Conservation (phyloP, 2,113 vertebrate species). For the Rhea americana region DNA sequence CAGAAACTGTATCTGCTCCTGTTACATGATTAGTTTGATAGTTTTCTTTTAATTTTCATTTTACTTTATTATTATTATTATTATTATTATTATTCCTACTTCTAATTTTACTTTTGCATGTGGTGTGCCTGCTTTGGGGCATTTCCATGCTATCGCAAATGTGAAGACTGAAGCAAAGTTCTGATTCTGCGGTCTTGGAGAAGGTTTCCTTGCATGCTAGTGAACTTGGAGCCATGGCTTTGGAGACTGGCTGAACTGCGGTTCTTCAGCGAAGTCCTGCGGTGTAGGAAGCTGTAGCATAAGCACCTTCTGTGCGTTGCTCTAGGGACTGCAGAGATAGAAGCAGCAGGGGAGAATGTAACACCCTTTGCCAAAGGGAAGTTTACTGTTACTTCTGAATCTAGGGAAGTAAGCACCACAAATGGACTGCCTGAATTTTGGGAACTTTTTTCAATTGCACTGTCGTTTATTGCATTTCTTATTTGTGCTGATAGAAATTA, state of each 20-base stretch:
- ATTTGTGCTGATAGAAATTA: conserved; percentile 16
- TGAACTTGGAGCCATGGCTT: background rate
- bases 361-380: background rate
- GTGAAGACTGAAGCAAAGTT: background rate
- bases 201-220: background rate
- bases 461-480: background rate
- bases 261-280: background rate
- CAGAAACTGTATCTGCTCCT: background rate
- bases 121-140: background rate
- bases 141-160: background rate
- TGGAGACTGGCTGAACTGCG: background rate
- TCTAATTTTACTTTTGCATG: background rate
- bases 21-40: background rate
- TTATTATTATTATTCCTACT: background rate
- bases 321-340: fast-evolving
- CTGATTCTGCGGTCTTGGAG: background rate
- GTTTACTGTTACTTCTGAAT: background rate
- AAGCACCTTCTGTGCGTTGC: background rate
- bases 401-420: background rate
- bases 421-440: background rate
- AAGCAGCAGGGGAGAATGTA: background rate
- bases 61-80: background rate
- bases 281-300: fast-evolving
- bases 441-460: background rate
- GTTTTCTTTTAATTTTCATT: background rate